Base-by-base conservation (phyloP, 2,797 vertebrate genomes). In the Neosilurus mollespiculum region DNA sequence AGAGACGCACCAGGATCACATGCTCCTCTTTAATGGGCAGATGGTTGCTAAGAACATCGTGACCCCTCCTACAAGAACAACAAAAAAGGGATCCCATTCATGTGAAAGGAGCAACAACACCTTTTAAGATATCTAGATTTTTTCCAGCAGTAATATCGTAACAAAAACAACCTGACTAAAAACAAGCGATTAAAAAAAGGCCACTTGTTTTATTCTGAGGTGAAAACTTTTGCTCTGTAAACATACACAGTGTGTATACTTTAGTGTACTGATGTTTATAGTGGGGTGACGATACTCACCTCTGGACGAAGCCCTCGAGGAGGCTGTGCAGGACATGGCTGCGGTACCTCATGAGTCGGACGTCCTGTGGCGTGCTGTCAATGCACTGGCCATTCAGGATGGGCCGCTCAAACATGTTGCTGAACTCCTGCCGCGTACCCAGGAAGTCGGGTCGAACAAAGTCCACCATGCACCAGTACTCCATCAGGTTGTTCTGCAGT, bases 391-490 rank as follows among this genome's bases (percentile, higher is more conserved):
- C 98, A 0, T 99, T 99, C 79, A 99, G 93, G 90, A 99, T 98
- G 78, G 98, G 98, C 82, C 98, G 94, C 88, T 99, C 98, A 83
- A 99, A 99, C 98, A 99, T 98, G 94, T 99, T 99, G 87, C 98
- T 99, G 92, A 99, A 99, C 86, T 99, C 98, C 92, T 99, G 98
- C 80, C 98, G 93, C 0, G 97, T 96, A 89, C 97, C 98, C 4
- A 99, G 93, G 83, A 99, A 99, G 90, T 99, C 96, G 0, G 98
- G 98, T 30, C 98, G 94, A 70, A 99, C 98, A n/a, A 99, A 99
- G 90, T 99, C 98, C 43, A 99, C 98, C 98, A 99, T 99, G 91
- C 98, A 99, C 98, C 98, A 99, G 90, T 99, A 99, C 89, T 99
- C 98, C 0, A 97, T 96, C 83, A 99, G 95, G 93, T 99, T 99